Base-by-base conservation (phyloP, 2,888 invertebrate genomes). In the Elgonia sp. region DNA sequence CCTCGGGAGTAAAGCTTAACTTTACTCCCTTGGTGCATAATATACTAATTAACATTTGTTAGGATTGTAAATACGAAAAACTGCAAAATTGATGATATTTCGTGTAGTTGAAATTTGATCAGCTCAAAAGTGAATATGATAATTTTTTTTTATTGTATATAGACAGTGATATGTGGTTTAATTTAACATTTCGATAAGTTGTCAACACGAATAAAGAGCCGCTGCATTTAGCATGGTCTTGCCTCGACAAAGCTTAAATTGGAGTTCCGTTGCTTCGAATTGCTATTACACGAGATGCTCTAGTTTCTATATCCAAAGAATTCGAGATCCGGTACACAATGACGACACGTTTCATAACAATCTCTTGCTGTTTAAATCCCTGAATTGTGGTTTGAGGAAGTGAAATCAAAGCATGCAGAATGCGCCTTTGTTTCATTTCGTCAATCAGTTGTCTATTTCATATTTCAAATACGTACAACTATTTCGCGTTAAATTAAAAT, bases 201-300 rank as follows among this genome's bases (percentile, higher is more conserved):
- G 55, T 79, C 57, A 60, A 46, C 46, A 29, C 57, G 69, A 79
- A 69, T 69, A 16, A 69, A 60, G 50, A 42, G 7, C 21, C 50
- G 62, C 46, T 21, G 55, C 46, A 63, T 70, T 70, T 60, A 55
- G 46, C 57, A 55, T 20, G 70, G 70, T 50, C 46, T 63, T 42
- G 18, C 46, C 4, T 57, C 42, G 75, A 75, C 79, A 75, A 75
- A 81, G 62, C 81, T 62, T 46, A 50, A 86, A 81, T 86, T 81
- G 81, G 62, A 86, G 80, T 86, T 75, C 73, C 75, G 80, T 75
- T 75, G 53, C 67, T 57, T 60, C 69, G 62, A 76, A 85, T 75
- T 67, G 80, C 50, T 67, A 80, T 85, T 80, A 57, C 77, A 37
- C 18, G 73, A 67, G 73, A 84, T 65, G 80, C 75, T 84, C 84